These are phyloP conservation scores for Danaus plexippus DNA, from an alignment of 1,140 invertebrate genomes.

Conservation along the genomic window DNA sequence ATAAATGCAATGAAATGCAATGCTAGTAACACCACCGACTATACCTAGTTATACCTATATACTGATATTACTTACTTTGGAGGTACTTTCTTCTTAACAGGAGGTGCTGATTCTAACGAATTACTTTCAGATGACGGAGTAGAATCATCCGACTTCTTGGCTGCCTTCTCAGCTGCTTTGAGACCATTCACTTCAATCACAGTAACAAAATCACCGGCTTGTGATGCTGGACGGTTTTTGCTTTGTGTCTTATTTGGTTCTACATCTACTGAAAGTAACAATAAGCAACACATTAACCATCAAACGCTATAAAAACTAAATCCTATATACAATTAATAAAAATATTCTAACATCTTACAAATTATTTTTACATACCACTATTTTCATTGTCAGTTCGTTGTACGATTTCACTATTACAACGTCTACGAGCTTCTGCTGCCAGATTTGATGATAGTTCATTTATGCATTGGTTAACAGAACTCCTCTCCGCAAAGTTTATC, in stretches of 20 bases:
- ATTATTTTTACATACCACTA: conserved; percentile 35
- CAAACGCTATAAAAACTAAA: not conserved
- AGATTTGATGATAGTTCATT: conserved; percentile 76
- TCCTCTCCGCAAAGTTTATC: conserved; percentile 55
- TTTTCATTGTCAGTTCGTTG: conserved; percentile 50
- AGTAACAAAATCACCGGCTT: conserved; percentile 86
- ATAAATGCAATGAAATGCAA: too few relatives aligned
- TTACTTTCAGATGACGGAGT: conserved; percentile 64
- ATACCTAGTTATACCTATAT: not conserved
- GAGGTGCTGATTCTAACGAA: conserved; percentile 47
- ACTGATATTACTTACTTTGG: conserved; percentile 66
- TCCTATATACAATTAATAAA: not conserved
- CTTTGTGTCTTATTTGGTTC: conserved; percentile 55
- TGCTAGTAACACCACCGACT: too few relatives aligned
- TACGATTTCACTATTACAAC: conserved; percentile 66
- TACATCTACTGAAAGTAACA: conserved; percentile 37
- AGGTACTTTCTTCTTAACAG: conserved; percentile 74
- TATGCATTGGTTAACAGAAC: conserved; percentile 76
- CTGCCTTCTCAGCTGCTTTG: conserved; percentile 66
- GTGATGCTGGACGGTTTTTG: conserved; percentile 66
- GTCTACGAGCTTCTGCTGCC: conserved; percentile 53
- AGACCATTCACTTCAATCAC: conserved; percentile 88
- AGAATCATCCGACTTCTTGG: conserved; percentile 60
- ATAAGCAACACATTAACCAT: not conserved
- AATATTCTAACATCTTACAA: too few relatives aligned